Percentiles rank a stretch among this genome's conserved stretches.
phyloP scores from a whole-genome alignment of 2,888 invertebrate genomes.

The Drosophila neonasuta region DNA sequence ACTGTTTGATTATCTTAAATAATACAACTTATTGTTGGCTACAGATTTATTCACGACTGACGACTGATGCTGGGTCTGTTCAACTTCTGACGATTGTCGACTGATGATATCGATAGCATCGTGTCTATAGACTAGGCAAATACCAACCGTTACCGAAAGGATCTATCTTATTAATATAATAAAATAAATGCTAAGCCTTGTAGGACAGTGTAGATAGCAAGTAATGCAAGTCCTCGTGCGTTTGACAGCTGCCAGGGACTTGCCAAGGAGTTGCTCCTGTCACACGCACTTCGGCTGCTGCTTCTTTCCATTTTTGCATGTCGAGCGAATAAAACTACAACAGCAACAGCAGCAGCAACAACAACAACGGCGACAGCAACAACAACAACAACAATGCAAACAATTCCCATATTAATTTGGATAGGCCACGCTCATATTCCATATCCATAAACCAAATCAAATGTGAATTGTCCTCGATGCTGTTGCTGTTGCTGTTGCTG shows the following conservation, averaged over 20 bases:
- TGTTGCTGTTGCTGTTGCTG: conserved; percentile 12
- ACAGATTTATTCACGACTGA: too few relatives aligned
- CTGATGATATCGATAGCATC: too few relatives aligned
- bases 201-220: conserved; percentile 34
- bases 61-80: too few relatives aligned
- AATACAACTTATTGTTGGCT: too few relatives aligned
- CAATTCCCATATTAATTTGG: conserved; percentile 33
- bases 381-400: conserved; percentile 7
- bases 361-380: background rate
- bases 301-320: conserved; percentile 1
- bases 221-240: conserved; percentile 36
- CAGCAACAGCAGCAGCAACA: conserved; percentile 6
- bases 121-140: too few relatives aligned
- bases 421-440: conserved; percentile 31
- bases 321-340: conserved; percentile 2
- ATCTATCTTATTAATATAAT: too few relatives aligned
- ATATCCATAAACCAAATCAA: conserved; percentile 42
- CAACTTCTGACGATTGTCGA: too few relatives aligned
- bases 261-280: conserved; percentile 56
- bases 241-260: conserved; percentile 55
- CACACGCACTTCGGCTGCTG: conserved; percentile 37
- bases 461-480: conserved; percentile 6
- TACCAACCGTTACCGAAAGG: too few relatives aligned
- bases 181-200: conserved; percentile 4
- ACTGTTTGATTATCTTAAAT: too few relatives aligned